phyloP scores from a whole-genome alignment of 2,888 invertebrate genomes.

The Elysia crispata region DNA sequence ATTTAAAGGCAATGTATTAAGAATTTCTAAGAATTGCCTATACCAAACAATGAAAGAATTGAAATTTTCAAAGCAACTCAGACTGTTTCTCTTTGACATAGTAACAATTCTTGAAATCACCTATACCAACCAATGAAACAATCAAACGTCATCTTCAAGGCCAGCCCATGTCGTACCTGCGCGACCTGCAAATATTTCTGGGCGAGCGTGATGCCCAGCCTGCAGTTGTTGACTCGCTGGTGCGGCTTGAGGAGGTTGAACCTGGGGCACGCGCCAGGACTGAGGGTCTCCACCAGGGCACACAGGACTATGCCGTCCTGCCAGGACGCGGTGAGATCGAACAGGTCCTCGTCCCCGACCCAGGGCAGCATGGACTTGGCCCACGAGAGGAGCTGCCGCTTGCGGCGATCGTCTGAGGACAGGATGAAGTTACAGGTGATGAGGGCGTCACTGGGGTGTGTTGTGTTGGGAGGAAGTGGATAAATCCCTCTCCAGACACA shows the following conservation, averaged over 20 bases:
- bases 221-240: slow-evolving; percentile 73
- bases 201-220: slow-evolving; percentile 73
- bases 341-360: slow-evolving; percentile 66
- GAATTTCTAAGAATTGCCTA: too few relatives aligned
- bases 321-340: slow-evolving; percentile 73
- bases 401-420: slow-evolving; percentile 58
- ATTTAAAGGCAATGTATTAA: too few relatives aligned
- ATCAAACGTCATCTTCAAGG: too few relatives aligned
- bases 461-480: too few relatives aligned
- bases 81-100: too few relatives aligned
- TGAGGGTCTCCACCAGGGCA: slow-evolving; percentile 73
- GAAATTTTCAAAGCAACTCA: too few relatives aligned
- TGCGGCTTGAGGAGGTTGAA: slow-evolving; percentile 68
- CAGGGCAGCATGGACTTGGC: slow-evolving; percentile 58
- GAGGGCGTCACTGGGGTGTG: too few relatives aligned
- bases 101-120: too few relatives aligned
- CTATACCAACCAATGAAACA: too few relatives aligned
- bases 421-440: background rate
- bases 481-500: too few relatives aligned
- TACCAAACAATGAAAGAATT: too few relatives aligned
- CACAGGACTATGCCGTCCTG: slow-evolving; percentile 75
- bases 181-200: slow-evolving; percentile 63
- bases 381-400: slow-evolving; percentile 65
- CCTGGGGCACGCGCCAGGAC: slow-evolving; percentile 74
- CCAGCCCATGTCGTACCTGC: too few relatives aligned